These are phyloP conservation scores for Pelodytes ibericus DNA, from an alignment of 2,797 vertebrate genomes.

Conservation along the genomic window DNA sequence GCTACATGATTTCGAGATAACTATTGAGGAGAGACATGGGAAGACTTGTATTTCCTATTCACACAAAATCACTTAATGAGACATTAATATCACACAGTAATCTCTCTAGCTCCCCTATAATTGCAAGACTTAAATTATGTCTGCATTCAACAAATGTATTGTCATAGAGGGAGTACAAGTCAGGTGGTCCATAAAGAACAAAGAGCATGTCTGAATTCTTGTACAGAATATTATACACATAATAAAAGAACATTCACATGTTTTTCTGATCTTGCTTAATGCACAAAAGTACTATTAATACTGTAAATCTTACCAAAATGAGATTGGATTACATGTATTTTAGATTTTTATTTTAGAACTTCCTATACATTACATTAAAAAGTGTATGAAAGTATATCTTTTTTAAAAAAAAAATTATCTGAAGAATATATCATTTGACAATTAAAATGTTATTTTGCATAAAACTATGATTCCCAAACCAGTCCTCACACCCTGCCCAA, in stretches of 20 bases:
- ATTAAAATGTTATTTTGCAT: too few relatives aligned
- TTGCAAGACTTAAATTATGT: constrained; percentile 64
- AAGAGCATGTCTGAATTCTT: neutral
- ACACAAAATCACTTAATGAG: constrained; percentile 70
- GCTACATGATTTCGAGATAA: constrained; percentile 42
- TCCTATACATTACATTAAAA: too few relatives aligned
- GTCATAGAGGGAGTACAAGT: constrained; percentile 65
- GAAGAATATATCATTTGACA: too few relatives aligned
- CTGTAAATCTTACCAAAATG: too few relatives aligned
- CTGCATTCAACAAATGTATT: constrained; percentile 62
- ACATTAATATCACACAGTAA: constrained; percentile 68
- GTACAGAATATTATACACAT: neutral
- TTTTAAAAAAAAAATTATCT: too few relatives aligned
- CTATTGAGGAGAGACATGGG: constrained; percentile 34
- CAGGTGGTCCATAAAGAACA: constrained; percentile 58
- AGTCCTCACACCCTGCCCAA: too few relatives aligned
- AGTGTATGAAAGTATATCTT: neutral
- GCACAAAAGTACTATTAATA: neutral
- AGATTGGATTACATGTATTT: neutral
- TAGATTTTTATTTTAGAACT: too few relatives aligned
- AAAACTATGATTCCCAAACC: too few relatives aligned
- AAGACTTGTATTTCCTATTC: constrained; percentile 55
- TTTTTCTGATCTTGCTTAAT: neutral
- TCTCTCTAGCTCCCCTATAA: constrained; percentile 70
- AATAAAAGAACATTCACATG: constrained; percentile 13